Evolutionary conservation across 2,888 invertebrate species (phyloP), one percentile per base, ranked within the genome.

Genomic region (Seira ritae): DNA sequence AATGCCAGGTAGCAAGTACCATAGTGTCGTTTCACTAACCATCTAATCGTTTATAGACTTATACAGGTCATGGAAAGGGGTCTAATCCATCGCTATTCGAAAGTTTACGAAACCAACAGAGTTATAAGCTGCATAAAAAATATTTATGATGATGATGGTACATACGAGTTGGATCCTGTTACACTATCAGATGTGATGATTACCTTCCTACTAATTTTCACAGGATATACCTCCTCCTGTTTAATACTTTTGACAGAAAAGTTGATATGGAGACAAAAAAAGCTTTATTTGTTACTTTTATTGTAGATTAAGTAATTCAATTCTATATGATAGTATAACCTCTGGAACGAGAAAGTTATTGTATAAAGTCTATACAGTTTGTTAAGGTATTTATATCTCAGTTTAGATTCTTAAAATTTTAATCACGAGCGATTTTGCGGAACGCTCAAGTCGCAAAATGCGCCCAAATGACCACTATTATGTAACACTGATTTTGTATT

Each of bases 1-100:
- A 31, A 31, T 4, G 31, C 8, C n/a, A 4, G 22, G 37, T n/a
- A n/a, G n/a, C n/a, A n/a, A 12, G 50, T 46, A 12, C 50, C 10
- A 46, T 46, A 46, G 12, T 42, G 42, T 42, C 42, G 12, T 4
- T 42, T 4, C 4, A 42, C 6, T 42, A 42, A 42, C 12, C 42
- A 42, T 4, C 6, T 42, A 42, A 42, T 42, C 31, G 3, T 37
- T 1, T 65, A 66, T 66, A 84, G 80, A 37, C 20, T 87, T 4
- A 37, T 85, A 1, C 24, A 74, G 2, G 31, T 87, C 10, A 75
- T 80, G 37, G 85, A 87, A 66, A 31, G 85, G 0, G 87, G 87
- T 8, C 66, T 87, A 4, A 84, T 79, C 67, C 68, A 68, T 17
- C 62, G 85, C 0, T 84, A 85, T 55, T 75, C 42, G 20, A 69